phyloP scores from a whole-genome alignment of 2,888 invertebrate genomes.

The Hypena proboscidalis region DNA sequence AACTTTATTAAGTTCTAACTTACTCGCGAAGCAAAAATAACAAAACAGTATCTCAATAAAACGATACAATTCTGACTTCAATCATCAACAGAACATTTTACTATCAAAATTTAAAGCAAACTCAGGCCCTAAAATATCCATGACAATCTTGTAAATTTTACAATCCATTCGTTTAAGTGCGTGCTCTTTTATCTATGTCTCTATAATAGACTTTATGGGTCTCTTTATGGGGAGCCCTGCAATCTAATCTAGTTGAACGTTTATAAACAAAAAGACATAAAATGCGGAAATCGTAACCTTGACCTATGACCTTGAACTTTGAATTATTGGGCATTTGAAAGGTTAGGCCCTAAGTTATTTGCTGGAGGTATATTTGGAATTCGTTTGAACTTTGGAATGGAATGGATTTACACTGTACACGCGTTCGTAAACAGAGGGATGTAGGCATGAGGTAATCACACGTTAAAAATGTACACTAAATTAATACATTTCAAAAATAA shows the following conservation, averaged over 20 bases:
- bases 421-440: too few relatives aligned
- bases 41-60: too few relatives aligned
- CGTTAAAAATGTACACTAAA: too few relatives aligned
- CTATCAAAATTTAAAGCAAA: not conserved
- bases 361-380: too few relatives aligned
- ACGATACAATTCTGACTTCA: too few relatives aligned
- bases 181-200: conserved; percentile 50
- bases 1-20: too few relatives aligned
- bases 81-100: too few relatives aligned
- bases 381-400: too few relatives aligned
- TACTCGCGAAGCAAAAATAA: too few relatives aligned
- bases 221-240: conserved; percentile 50
- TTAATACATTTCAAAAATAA: too few relatives aligned
- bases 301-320: conserved; percentile 31
- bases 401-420: too few relatives aligned
- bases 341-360: conserved; percentile 15
- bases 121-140: not conserved
- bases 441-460: too few relatives aligned
- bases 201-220: conserved; percentile 51
- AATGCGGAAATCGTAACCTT: conserved; percentile 26
- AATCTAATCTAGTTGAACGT: conserved; percentile 57
- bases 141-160: conserved; percentile 44
- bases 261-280: conserved; percentile 46
- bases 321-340: conserved; percentile 20
- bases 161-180: conserved; percentile 52